A percentile compares a stretch with the other conserved stretches of the same genome.
phyloP scores from a whole-genome alignment of 2,888 invertebrate genomes.

The Brachyptera risi region DNA sequence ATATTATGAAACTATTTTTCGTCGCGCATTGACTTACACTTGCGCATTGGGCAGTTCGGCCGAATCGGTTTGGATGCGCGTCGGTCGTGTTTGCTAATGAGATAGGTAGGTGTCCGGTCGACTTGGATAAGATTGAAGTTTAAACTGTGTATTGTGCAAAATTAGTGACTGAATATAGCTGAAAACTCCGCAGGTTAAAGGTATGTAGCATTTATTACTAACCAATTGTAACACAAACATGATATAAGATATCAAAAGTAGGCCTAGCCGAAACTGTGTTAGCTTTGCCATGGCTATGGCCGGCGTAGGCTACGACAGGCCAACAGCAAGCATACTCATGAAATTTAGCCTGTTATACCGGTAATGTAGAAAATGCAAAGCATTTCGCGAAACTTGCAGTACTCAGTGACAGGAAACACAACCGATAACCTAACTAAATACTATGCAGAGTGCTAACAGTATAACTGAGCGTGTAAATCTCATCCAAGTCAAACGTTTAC shows the following conservation, averaged over 20 bases:
- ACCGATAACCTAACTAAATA: too few species aligned
- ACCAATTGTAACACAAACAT: neutral
- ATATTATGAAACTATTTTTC: neutral
- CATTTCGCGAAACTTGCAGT: neutral
- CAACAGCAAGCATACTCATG: too few species aligned
- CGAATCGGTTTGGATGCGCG: conserved; percentile 16
- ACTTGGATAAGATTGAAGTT: conserved; percentile 15
- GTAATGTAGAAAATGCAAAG: too few species aligned
- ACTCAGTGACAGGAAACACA: too few species aligned
- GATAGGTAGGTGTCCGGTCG: conserved; percentile 10
- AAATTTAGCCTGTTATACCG: too few species aligned
- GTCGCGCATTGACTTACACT: conserved; percentile 10
- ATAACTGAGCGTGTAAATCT: too few species aligned
- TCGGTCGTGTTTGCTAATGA: conserved; percentile 17
- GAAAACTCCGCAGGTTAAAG: neutral
- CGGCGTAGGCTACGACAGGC: too few species aligned
- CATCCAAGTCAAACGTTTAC: too few species aligned
- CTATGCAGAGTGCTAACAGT: too few species aligned
- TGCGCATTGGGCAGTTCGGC: conserved; percentile 3
- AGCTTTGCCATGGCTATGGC: conserved; percentile 14
- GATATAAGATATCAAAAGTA: neutral
- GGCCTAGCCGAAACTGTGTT: too few species aligned
- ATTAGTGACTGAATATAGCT: neutral
- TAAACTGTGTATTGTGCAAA: conserved; percentile 11
- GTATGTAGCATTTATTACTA: neutral